Percentiles rank a stretch among this genome's conserved stretches.
Evolutionary conservation across 2,888 invertebrate species (phyloP).

Genomic region (Rotaria sp.): DNA sequence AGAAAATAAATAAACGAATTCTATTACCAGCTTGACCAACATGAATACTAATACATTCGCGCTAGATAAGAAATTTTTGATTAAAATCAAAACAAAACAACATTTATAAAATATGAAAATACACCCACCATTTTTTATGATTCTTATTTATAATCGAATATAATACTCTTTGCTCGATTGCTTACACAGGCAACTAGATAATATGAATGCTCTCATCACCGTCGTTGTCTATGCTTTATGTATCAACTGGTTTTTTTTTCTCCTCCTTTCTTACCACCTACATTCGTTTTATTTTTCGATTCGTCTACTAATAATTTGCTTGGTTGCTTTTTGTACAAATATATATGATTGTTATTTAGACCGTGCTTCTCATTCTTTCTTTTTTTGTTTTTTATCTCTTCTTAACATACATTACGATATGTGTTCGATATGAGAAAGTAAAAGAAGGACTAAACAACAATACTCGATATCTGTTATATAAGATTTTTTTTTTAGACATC

Average conservation of each 20-base stretch:
- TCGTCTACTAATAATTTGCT: neutral
- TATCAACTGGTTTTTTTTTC: neutral
- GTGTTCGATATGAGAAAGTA: neutral
- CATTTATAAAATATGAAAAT: neutral
- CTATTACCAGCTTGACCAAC: constrained; percentile 22
- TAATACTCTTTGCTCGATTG: neutral
- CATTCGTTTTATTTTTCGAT: neutral
- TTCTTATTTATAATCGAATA: neutral
- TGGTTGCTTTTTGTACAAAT: neutral
- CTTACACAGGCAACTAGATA: neutral
- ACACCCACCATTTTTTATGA: neutral
- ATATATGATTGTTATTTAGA: neutral
- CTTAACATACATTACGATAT: neutral
- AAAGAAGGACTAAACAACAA: neutral
- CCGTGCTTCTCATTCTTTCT: neutral
- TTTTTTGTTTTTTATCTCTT: neutral
- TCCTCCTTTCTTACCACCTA: neutral
- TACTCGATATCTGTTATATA: neutral
- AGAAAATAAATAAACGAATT: neutral
- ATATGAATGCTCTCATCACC: neutral
- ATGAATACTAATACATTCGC: constrained; percentile 9
- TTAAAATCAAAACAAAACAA: neutral
- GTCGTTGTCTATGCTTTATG: neutral
- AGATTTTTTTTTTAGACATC: constrained; percentile 17
- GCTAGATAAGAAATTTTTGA: neutral